These are phyloP conservation scores for Chloroceryle amazona DNA, from an alignment of 2,797 vertebrate genomes.

Conservation along the genomic window DNA sequence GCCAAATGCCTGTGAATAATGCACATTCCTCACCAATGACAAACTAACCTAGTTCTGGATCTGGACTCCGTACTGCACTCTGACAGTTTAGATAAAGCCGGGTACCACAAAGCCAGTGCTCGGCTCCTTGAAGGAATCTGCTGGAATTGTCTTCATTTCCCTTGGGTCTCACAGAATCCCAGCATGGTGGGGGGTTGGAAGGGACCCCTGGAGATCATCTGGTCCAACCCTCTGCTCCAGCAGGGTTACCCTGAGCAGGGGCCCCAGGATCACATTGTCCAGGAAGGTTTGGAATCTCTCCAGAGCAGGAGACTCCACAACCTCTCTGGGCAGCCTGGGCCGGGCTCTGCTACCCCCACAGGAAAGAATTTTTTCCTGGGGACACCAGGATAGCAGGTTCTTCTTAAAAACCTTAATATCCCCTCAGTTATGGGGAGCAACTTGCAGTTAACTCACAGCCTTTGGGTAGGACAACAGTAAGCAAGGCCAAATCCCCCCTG, in stretches of 20 bases:
- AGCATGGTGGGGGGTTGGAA: neutral
- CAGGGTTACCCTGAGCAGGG: too few relatives aligned
- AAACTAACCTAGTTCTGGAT: neutral
- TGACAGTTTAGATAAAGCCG: neutral
- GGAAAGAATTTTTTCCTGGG: neutral
- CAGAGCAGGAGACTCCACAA: too few relatives aligned
- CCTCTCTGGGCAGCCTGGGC: too few relatives aligned
- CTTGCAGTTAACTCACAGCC: neutral
- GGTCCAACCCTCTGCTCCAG: too few relatives aligned
- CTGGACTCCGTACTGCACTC: neutral
- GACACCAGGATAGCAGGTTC: neutral
- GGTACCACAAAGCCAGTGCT: neutral
- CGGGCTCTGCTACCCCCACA: too few relatives aligned
- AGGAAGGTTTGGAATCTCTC: too few relatives aligned
- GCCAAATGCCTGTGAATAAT: constrained; percentile 39
- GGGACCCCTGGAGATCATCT: neutral
- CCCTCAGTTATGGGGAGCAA: fast-evolving
- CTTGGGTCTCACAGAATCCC: neutral
- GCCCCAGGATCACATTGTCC: too few relatives aligned
- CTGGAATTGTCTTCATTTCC: fast-evolving
- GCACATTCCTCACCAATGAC: constrained; percentile 49
- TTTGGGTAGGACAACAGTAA: neutral
- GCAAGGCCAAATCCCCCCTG: neutral
- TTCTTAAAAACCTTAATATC: neutral
- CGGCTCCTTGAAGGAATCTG: fast-evolving